These are phyloP conservation scores for Melanitta fusca DNA, from an alignment of 2,797 vertebrate species.

Conservation along the genomic window DNA sequence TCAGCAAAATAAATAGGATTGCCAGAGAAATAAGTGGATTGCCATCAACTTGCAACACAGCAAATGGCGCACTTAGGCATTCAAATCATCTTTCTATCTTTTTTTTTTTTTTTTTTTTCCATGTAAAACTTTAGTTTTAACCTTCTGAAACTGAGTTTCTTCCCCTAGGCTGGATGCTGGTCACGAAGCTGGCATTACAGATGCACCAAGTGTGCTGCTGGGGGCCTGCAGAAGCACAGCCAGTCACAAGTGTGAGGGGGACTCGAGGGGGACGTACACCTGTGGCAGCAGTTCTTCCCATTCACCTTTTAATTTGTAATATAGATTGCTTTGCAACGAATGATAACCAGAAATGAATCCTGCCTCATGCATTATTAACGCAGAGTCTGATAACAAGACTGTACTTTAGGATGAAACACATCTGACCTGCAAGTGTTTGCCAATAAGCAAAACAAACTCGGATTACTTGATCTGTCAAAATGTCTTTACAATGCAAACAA, in stretches of 20 bases:
- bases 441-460: not conserved
- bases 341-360: slow-evolving; percentile 2
- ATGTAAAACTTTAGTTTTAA: not conserved
- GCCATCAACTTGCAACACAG: rapidly evolving
- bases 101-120: not conserved
- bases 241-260: rapidly evolving
- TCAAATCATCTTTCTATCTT: not conserved
- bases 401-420: not conserved
- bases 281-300: not conserved
- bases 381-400: not conserved
- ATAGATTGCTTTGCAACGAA: not conserved
- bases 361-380: not conserved
- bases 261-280: rapidly evolving
- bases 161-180: rapidly evolving
- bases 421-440: not conserved
- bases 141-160: not conserved
- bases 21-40: too few species aligned
- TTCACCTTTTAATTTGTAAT: not conserved
- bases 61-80: rapidly evolving
- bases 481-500: not conserved
- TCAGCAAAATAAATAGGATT: not conserved
- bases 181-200: not conserved
- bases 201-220: rapidly evolving
- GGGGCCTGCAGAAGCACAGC: not conserved
- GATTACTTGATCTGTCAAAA: not conserved